Base-by-base conservation (phyloP, 2,888 invertebrate genomes). In the Lucinisca nassula region DNA sequence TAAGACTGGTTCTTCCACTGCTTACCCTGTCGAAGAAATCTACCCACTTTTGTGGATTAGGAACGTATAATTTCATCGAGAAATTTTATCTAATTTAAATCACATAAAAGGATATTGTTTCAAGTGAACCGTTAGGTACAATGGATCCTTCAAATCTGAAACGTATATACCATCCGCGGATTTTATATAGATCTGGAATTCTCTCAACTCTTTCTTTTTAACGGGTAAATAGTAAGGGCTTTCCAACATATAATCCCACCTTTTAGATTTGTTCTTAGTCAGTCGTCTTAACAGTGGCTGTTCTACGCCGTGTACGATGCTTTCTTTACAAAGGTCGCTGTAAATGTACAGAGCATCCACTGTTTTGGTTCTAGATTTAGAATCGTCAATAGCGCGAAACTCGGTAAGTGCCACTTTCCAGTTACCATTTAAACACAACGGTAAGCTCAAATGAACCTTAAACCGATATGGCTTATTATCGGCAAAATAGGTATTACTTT, bases 31-130 rank as follows among this genome's bases (percentile, higher is more conserved):
- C 75, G 37, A 80, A 80, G 27, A 75, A 81, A 27, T 77, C 24
- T 24, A 88, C 75, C 83, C 85, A 88, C 32, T 83, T 83, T 49
- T 83, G 40, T 21, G 79, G 30, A 77, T 88, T 83, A 14, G 88
- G 88, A 17, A 88, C 49, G 51, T 88, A 88, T 21, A 85, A 17
- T 30, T 82, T 84, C 35, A 67, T 70, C 21, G 14, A 51, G 51
- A 73, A 21, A 30, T 37, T 58, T 24, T 10, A 24, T 12, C 27
- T 51, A 55, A 17, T 70, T 49, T 27, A 30, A 49, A 76, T 45
- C n/a, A 49, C 17, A 40, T n/a, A 49, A 75, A 45, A 24, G 58
- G 75, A 38, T 79, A 45, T 30, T 67, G 79, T 49, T 79, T 79
- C 30, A 67, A 30, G 27, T 79, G 79, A 40, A 77, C 70, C 45